A percentile compares a stretch with the other conserved stretches of the same genome.
phyloP scores from a whole-genome alignment of 2,113 vertebrate genomes.

The Rhynchomys soricoides region DNA sequence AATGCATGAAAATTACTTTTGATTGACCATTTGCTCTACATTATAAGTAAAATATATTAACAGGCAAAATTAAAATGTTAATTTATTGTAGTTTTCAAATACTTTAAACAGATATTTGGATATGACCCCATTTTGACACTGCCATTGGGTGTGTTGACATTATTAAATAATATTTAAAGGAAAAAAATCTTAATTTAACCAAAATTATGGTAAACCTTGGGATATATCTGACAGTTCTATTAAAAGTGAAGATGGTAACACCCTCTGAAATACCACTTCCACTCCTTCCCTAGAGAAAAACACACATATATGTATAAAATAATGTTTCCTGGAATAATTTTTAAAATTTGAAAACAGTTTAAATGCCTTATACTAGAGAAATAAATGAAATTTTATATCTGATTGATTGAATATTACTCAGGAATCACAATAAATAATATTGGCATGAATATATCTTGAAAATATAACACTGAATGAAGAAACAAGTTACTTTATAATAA shows the following conservation, averaged over 20 bases:
- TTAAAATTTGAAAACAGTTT: background rate
- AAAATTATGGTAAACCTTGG: slow-evolving; percentile 7
- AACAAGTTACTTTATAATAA: slow-evolving; percentile 13
- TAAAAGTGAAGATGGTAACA: slow-evolving; percentile 59
- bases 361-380: slow-evolving; percentile 25
- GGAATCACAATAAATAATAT: slow-evolving; percentile 25
- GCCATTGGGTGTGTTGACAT: slow-evolving; percentile 17
- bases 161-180: slow-evolving; percentile 40
- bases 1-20: slow-evolving; percentile 23
- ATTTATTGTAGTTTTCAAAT: slow-evolving; percentile 19
- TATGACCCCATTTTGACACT: slow-evolving; percentile 4
- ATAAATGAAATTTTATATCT: slow-evolving; percentile 29
- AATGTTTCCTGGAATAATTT: background rate
- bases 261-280: slow-evolving; percentile 9
- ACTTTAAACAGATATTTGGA: slow-evolving; percentile 43
- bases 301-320: slow-evolving; percentile 3
- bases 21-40: background rate
- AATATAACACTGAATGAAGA: background rate
- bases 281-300: slow-evolving; percentile 54
- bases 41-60: slow-evolving; percentile 9
- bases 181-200: slow-evolving; percentile 55
- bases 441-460: slow-evolving; percentile 8
- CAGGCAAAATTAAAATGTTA: slow-evolving; percentile 27
- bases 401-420: background rate
- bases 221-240: background rate